Conservation (phyloP, 2,888 invertebrate species). For the Lasioglossum calceatum region DNA sequence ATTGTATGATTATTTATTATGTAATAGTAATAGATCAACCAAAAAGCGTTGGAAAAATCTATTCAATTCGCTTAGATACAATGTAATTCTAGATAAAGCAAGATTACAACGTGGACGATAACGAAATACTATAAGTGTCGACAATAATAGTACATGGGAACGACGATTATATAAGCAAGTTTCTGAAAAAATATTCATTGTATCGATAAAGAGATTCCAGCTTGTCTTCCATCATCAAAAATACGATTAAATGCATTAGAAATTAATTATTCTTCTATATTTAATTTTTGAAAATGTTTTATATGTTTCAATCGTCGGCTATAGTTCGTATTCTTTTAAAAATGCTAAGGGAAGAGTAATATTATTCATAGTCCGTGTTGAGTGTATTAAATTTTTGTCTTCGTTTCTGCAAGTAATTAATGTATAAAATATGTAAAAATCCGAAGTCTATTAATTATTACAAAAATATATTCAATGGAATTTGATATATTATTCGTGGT, state of each 20-base stretch:
- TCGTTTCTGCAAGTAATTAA: too few species aligned
- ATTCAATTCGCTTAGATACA: conserved; percentile 28
- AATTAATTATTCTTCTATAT: neutral
- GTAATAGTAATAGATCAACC: neutral
- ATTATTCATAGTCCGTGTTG: neutral
- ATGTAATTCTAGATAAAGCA: conserved; percentile 42
- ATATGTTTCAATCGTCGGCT: neutral
- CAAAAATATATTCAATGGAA: neutral
- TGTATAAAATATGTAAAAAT: too few species aligned
- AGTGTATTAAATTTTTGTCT: too few species aligned
- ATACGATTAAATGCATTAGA: neutral
- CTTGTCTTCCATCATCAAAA: neutral
- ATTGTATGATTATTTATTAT: neutral
- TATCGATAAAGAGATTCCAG: too few species aligned
- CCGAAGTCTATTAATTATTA: neutral
- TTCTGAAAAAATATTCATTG: conserved; percentile 29
- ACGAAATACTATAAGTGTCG: conserved; percentile 39
- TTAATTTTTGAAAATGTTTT: neutral
- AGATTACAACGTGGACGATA: conserved; percentile 48
- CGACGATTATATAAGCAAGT: conserved; percentile 44
- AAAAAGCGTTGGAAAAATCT: conserved; percentile 9
- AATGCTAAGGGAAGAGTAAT: neutral
- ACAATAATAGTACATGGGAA: conserved; percentile 35
- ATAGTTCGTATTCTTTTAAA: neutral
- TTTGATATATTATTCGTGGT: too few species aligned